A percentile compares a stretch with the other conserved stretches of the same genome.
Conservation (phyloP, 1,140 invertebrate species). For the Condylostylus longicornis region DNA sequence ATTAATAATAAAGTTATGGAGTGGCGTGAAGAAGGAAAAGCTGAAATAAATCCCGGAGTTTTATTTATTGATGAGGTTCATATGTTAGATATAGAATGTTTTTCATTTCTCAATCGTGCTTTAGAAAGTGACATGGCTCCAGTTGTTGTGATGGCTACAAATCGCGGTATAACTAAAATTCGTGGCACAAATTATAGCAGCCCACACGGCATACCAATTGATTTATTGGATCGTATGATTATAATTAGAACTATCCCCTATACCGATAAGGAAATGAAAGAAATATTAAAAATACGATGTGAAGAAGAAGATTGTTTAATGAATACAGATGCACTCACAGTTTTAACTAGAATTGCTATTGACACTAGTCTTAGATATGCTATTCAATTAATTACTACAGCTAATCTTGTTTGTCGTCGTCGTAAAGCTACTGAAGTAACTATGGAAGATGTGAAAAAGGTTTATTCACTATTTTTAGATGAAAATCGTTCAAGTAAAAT, state of each 20-base stretch:
- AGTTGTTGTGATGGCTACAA: conserved; percentile 98
- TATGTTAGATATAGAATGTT: conserved; percentile 98
- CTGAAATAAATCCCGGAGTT: conserved; percentile 94
- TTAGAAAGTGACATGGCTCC: conserved; percentile 95
- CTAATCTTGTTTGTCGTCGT: conserved; percentile 70
- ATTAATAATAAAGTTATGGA: conserved; percentile 97
- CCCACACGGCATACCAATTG: conserved; percentile 90
- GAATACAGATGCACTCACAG: conserved; percentile 75
- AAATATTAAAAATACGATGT: conserved; percentile 85
- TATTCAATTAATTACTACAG: conserved; percentile 96
- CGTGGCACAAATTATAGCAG: conserved; percentile 85
- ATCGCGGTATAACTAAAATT: conserved; percentile 90
- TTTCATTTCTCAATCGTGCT: conserved; percentile 93
- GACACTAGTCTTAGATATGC: conserved; percentile 91
- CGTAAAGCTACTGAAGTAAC: conserved; percentile 73
- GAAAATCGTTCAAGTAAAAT: conserved; percentile 84
- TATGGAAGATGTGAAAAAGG: conserved; percentile 86
- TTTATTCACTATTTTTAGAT: conserved; percentile 89
- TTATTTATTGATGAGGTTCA: conserved; percentile 90
- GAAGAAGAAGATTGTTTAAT: conserved; percentile 97
- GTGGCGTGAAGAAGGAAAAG: conserved; percentile 98
- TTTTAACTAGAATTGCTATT: conserved; percentile 81
- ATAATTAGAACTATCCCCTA: conserved; percentile 88
- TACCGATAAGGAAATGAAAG: conserved; percentile 72
- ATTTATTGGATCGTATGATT: conserved; percentile 88